Percentiles rank a stretch among this genome's conserved stretches.
These are phyloP conservation scores for Antheraea assamensis DNA, from an alignment of 2,888 invertebrate genomes.

Conservation along the genomic window DNA sequence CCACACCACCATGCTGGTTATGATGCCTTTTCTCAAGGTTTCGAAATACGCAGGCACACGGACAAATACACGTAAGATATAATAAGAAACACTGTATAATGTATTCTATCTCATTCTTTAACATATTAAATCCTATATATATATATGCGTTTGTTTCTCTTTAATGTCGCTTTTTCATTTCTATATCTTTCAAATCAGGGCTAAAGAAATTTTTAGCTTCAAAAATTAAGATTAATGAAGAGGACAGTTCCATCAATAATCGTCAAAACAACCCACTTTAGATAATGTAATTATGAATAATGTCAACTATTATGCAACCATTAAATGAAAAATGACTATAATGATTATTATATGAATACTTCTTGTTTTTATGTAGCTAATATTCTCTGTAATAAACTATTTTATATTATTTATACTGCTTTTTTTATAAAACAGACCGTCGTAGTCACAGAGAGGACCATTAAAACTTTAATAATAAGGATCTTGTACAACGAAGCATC, in stretches of 20 bases:
- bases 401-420: neutral
- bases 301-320: neutral
- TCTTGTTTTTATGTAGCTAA: neutral
- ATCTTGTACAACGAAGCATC: constrained; percentile 46
- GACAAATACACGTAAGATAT: too few relatives aligned
- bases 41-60: too few relatives aligned
- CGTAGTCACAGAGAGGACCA: constrained; percentile 38
- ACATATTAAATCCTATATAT: too few relatives aligned
- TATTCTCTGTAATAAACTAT: neutral
- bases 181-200: too few relatives aligned
- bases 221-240: neutral
- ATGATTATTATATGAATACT: neutral
- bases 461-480: constrained; percentile 61
- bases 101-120: too few relatives aligned
- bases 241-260: neutral
- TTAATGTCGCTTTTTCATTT: too few relatives aligned
- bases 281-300: neutral
- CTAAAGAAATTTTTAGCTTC: neutral
- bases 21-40: too few relatives aligned
- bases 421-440: neutral
- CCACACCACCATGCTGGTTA: too few relatives aligned
- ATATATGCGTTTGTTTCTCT: neutral
- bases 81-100: too few relatives aligned
- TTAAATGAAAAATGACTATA: neutral
- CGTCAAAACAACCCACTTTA: neutral